A percentile compares a stretch with the other conserved stretches of the same genome.
Evolutionary conservation across 2,113 vertebrate genomes (phyloP).

Genomic region (Phalacrocorax pelagicus): DNA sequence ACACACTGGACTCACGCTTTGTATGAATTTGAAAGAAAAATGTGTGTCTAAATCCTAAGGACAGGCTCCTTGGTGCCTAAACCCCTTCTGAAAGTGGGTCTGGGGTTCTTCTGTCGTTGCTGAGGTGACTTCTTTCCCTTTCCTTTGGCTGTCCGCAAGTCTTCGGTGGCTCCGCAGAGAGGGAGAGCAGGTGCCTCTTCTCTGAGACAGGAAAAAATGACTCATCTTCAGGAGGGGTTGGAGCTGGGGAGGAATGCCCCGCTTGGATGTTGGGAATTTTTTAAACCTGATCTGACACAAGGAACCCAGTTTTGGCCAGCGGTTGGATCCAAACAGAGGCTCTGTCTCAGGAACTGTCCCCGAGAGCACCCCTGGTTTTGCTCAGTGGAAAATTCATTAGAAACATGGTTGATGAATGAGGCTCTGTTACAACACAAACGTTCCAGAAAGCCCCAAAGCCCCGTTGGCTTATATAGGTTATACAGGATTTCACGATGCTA

Average conservation of each 20-base stretch:
- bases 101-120: neutral
- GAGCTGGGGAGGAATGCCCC: neutral
- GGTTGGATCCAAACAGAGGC: neutral
- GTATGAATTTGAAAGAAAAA: neutral
- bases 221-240: neutral
- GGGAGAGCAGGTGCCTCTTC: neutral
- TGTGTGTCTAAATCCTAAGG: neutral
- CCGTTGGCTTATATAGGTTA: neutral
- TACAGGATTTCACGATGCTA: neutral
- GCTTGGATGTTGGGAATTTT: neutral
- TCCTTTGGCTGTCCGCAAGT: neutral
- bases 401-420: neutral
- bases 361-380: neutral
- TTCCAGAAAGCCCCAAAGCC: neutral
- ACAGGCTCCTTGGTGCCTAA: neutral
- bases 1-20: neutral
- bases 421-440: neutral
- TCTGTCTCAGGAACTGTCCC: neutral
- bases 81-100: neutral
- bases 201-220: neutral
- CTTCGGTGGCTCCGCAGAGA: neutral
- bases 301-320: neutral
- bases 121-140: neutral
- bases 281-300: neutral
- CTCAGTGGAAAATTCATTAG: neutral